Percentiles rank a stretch among this genome's conserved stretches.
phyloP scores from a whole-genome alignment of 64 coral and sea anemone species.

The Montipora efflorescens region DNA sequence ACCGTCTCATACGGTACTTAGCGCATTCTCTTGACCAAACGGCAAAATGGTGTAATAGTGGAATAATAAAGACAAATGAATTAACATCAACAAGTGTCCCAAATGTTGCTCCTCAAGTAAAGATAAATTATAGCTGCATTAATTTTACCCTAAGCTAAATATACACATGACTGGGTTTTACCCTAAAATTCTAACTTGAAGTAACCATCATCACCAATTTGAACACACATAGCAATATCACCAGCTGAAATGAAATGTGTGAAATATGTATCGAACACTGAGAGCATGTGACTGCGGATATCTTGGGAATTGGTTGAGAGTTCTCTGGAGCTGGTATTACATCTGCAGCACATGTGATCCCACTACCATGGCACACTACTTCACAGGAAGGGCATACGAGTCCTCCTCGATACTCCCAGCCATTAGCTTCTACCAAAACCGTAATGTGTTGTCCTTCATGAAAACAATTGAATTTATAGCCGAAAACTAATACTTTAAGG shows the following conservation, averaged over 20 bases:
- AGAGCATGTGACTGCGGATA: conserved; percentile 54
- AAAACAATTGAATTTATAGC: conserved; percentile 87
- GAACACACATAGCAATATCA: not conserved
- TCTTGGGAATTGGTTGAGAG: conserved; percentile 62
- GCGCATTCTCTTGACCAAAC: too few relatives aligned
- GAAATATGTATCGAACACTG: not conserved
- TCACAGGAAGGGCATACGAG: conserved; percentile 88
- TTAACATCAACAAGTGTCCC: too few relatives aligned
- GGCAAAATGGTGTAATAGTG: too few relatives aligned
- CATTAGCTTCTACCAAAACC: conserved; percentile 64
- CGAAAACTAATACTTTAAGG: conserved; percentile 71
- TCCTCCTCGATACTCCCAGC: conserved; percentile 69
- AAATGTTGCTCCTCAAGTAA: too few relatives aligned
- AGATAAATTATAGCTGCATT: too few relatives aligned
- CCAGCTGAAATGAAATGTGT: not conserved
- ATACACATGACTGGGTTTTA: too few relatives aligned
- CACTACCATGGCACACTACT: conserved; percentile 65
- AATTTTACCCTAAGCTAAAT: too few relatives aligned
- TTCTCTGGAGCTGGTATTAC: conserved; percentile 39
- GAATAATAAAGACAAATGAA: too few relatives aligned
- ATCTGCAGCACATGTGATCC: conserved; percentile 57
- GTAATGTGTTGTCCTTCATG: conserved; percentile 69
- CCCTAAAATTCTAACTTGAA: too few relatives aligned
- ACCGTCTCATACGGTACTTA: too few relatives aligned
- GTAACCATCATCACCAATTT: not conserved